Percentiles rank a stretch among this genome's conserved stretches.
Evolutionary conservation across 1,140 invertebrate genomes (phyloP).

Genomic region (Eubasilissa regina): DNA sequence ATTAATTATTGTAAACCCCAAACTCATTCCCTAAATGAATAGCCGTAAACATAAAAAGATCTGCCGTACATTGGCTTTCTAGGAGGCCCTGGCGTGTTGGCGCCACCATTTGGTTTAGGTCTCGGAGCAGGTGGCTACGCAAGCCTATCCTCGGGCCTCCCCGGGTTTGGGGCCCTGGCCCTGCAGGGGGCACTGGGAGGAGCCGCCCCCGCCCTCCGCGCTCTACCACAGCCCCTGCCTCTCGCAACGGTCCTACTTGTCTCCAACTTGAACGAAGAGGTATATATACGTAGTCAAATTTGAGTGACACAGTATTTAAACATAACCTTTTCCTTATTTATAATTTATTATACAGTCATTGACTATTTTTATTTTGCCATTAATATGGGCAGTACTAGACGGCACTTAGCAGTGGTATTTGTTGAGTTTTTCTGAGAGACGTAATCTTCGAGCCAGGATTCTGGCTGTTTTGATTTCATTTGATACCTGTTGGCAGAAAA

Average conservation of each 20-base stretch:
- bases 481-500: too few species aligned
- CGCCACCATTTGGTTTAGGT: constrained; percentile 84
- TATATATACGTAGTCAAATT: too few species aligned
- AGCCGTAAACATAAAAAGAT: constrained; percentile 38
- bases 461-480: too few species aligned
- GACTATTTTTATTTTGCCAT: too few species aligned
- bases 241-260: constrained; percentile 89
- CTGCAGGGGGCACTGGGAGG: constrained; percentile 75
- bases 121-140: constrained; percentile 79
- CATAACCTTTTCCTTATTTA: too few species aligned
- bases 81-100: constrained; percentile 86
- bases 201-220: constrained; percentile 76
- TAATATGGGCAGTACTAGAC: too few species aligned
- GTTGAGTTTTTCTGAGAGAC: too few species aligned
- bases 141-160: constrained; percentile 78
- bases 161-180: constrained; percentile 82
- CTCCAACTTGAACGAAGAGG: constrained; percentile 94
- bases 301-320: too few species aligned
- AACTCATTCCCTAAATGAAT: constrained; percentile 30
- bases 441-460: too few species aligned
- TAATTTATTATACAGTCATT: too few species aligned
- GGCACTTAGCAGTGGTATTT: too few species aligned
- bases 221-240: constrained; percentile 72
- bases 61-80: constrained; percentile 57
- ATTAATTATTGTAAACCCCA: too few species aligned